These are phyloP conservation scores for Drosophila aldrichi DNA, from an alignment of 2,888 invertebrate genomes.

Conservation along the genomic window DNA sequence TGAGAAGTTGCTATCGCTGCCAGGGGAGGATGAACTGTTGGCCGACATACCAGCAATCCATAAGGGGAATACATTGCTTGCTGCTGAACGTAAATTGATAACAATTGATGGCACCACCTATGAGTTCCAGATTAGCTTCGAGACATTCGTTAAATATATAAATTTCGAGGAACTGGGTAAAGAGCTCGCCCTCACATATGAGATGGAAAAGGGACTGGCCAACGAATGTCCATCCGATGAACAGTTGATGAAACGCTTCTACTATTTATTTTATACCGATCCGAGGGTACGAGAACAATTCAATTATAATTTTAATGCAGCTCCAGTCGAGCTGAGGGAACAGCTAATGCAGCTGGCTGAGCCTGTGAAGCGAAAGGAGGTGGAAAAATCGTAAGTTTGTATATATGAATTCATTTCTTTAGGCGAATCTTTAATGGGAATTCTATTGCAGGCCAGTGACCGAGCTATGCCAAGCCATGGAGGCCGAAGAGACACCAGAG, in stretches of 20 bases:
- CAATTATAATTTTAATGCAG: constrained; percentile 35
- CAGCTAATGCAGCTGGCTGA: constrained; percentile 18
- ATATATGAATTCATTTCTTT: too few relatives aligned
- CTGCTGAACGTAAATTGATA: neutral
- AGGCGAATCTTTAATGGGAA: too few relatives aligned
- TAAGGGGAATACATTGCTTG: neutral
- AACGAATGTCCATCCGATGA: neutral
- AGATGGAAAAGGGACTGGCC: neutral
- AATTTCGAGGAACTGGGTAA: constrained; percentile 26
- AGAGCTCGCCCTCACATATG: neutral
- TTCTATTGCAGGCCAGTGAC: neutral
- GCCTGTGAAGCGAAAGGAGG: neutral
- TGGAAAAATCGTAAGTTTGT: neutral
- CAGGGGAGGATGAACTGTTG: neutral
- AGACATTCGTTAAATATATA: constrained; percentile 24
- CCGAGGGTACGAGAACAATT: constrained; percentile 8
- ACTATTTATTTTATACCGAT: constrained; percentile 32
- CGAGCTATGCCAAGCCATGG: neutral
- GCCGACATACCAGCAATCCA: neutral
- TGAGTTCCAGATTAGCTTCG: constrained; percentile 14
- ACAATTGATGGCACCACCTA: constrained; percentile 24
- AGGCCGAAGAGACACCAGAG: neutral
- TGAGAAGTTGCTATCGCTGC: constrained; percentile 16
- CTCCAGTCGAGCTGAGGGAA: constrained; percentile 13
- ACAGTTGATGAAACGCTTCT: constrained; percentile 24